Evolutionary conservation across 30 jellyfish, hydroid and myxozoan species (phyloP).

Genomic region (Mastigias papua): DNA sequence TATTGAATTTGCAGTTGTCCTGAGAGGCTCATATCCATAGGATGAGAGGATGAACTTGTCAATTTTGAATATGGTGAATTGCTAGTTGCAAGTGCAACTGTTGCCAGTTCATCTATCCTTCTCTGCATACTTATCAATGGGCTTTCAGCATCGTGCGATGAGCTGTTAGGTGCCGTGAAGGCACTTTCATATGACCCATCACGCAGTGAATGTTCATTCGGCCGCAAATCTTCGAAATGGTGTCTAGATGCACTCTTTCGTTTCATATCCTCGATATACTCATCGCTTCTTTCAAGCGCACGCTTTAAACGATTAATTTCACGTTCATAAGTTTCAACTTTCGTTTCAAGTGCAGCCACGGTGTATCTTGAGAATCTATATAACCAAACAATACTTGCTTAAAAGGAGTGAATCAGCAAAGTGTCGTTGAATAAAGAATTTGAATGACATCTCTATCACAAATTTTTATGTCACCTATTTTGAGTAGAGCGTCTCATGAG

Average conservation of each 20-base stretch:
- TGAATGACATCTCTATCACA: no score
- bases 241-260: neutral
- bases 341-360: conserved; percentile 92
- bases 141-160: neutral
- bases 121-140: conserved; percentile 15
- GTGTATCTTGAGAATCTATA: conserved; percentile 88
- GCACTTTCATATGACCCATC: conserved; percentile 11
- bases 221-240: neutral
- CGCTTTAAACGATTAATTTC: conserved; percentile 85
- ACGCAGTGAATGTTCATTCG: neutral
- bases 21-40: neutral
- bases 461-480: no score
- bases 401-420: neutral
- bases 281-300: conserved; percentile 95
- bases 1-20: conserved; percentile 1
- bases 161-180: neutral
- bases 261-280: conserved; percentile 84
- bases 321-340: conserved; percentile 89
- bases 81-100: conserved; percentile 57
- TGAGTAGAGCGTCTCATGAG: no score
- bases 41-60: neutral
- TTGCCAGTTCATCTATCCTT: conserved; percentile 59
- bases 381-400: neutral
- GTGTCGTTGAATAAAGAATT: neutral
- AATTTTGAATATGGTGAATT: neutral